phyloP scores from a whole-genome alignment of 2,797 vertebrate genomes.

The Silurus aristotelis region DNA sequence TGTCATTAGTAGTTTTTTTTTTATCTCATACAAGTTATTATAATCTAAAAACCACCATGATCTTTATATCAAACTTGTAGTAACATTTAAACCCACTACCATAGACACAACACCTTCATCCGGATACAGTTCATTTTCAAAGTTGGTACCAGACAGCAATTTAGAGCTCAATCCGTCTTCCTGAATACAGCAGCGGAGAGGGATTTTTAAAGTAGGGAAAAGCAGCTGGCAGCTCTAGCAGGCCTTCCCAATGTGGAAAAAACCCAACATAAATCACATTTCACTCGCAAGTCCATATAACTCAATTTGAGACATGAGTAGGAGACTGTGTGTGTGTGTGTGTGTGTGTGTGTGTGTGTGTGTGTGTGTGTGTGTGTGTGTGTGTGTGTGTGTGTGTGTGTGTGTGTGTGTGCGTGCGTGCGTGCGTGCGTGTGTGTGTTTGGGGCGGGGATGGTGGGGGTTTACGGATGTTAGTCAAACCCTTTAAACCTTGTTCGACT shows the following conservation, averaged over 20 bases:
- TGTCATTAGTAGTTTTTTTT: background rate
- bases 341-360: background rate
- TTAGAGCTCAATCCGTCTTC: slow-evolving; percentile 51
- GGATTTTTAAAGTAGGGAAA: slow-evolving; percentile 42
- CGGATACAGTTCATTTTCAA: slow-evolving; percentile 29
- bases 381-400: background rate
- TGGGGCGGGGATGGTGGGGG: background rate
- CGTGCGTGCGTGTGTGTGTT: background rate
- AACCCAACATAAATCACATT: slow-evolving; percentile 54
- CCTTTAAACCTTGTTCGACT: slow-evolving; percentile 28
- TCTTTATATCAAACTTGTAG: background rate
- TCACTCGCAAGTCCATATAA: slow-evolving; percentile 49
- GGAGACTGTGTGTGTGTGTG: slow-evolving; percentile 5
- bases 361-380: background rate
- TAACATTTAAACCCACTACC: background rate
- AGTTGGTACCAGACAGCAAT: slow-evolving; percentile 50
- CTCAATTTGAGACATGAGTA: slow-evolving; percentile 40
- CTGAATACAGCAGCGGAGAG: slow-evolving; percentile 44
- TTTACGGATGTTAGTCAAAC: slow-evolving; percentile 14
- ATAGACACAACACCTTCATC: slow-evolving; percentile 13
- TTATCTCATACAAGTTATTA: background rate
- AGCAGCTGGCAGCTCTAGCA: slow-evolving; percentile 44
- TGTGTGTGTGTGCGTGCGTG: background rate
- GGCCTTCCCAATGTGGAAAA: slow-evolving; percentile 42
- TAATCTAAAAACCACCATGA: background rate